Base-by-base conservation (phyloP, 1,140 invertebrate species). In the Pseudomyrmex dendroicus region DNA sequence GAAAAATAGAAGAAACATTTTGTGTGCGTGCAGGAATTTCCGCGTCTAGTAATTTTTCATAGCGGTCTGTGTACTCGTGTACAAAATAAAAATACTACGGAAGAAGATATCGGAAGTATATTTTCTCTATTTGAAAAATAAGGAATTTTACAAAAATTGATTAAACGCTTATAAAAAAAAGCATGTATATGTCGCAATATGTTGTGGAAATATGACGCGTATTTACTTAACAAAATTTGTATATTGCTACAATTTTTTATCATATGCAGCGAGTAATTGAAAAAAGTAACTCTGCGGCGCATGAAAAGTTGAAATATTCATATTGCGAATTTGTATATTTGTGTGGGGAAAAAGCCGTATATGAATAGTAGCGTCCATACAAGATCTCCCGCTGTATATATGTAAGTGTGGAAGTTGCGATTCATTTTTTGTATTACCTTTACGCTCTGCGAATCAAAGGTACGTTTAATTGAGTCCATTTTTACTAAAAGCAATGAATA, bases 261-360 rank as follows among this genome's bases (percentile, higher is more conserved):
- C 57, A 35, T 4, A 44, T n/a, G 48, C 62, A 77, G 15, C 17
- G 44, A 1, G 44, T 72, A 70, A 72, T 70, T 70, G 66, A 70
- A 80, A 59, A 52, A 59, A 54, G 20, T 78, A 20, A 50, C 48
- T 78, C 44, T 70, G 44, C 7, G 54, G 44, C 46, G 8, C 22
- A 61, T 67, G 25, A 20, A 70, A 78, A 78, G 20, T 70, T 80
- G 44, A 20, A 70, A 70, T 80, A 72, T 80, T 72, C 54, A 78
- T 48, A 67, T 35, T 12, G 1, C 8, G 35, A 67, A 78, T 68
- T 57, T 46, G 44, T 78, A 50, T 57, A 64, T 52, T 76, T 22
- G 52, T 46, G 50, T 15, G 17, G 54, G 50, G 17, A 20, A 13
- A 35, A 35, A 35, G 35, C 35, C 35, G 35, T 35, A 7, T 35